Conservation (phyloP, 1,140 invertebrate genomes). For the Orchestia grillus region DNA sequence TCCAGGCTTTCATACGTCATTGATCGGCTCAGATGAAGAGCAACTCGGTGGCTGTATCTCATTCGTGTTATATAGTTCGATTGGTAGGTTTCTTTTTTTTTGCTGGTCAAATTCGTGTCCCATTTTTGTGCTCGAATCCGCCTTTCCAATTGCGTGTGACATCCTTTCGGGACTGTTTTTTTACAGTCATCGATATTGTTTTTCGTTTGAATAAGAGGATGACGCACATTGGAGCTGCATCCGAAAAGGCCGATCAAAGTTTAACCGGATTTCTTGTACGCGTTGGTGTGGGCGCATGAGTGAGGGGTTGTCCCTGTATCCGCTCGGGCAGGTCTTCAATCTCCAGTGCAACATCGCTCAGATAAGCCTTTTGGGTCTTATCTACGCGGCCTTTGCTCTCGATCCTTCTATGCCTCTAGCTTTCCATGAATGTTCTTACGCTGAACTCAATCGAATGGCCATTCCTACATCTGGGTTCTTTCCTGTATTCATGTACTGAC, state of each 20-base stretch:
- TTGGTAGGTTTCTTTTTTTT: not conserved
- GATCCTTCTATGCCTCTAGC: not conserved
- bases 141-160: not conserved
- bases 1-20: not conserved
- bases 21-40: not conserved
- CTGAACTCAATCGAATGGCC: not conserved
- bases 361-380: slow-evolving; percentile 18
- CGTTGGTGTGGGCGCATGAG: not conserved
- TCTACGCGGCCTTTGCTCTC: not conserved
- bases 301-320: not conserved
- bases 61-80: not conserved
- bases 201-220: slow-evolving; percentile 7
- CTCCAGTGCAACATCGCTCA: not conserved
- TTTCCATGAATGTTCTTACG: slow-evolving; percentile 6
- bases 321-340: not conserved
- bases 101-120: not conserved
- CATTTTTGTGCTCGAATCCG: not conserved
- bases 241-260: slow-evolving; percentile 23
- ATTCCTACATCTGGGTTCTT: not conserved
- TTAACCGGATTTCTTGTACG: slow-evolving; percentile 40
- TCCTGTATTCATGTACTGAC: not conserved
- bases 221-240: not conserved
- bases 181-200: not conserved
- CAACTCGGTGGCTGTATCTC: not conserved
- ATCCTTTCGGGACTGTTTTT: not conserved